phyloP scores from a whole-genome alignment of 2,888 invertebrate species.

The Cepaea hortensis region DNA sequence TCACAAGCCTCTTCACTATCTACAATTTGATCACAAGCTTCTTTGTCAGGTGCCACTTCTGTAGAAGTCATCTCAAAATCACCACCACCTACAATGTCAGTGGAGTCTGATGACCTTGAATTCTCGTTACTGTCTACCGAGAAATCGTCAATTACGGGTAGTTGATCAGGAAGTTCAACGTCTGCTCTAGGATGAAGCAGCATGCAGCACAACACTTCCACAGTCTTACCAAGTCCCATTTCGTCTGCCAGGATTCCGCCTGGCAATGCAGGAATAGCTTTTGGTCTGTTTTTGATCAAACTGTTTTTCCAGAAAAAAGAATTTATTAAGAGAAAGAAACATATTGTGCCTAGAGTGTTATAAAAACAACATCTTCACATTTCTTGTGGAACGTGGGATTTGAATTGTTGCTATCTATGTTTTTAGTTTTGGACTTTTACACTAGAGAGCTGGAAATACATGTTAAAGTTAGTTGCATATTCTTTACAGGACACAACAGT shows the following conservation, averaged over 20 bases:
- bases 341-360: too few species aligned
- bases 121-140: conserved; percentile 3
- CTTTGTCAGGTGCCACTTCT: not conserved
- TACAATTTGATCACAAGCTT: too few species aligned
- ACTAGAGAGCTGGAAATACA: too few species aligned
- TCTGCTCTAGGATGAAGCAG: conserved; percentile 78
- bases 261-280: conserved; percentile 73
- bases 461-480: too few species aligned
- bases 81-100: not conserved
- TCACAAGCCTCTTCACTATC: too few species aligned
- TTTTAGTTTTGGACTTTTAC: too few species aligned
- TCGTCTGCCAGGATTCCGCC: conserved; percentile 88
- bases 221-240: conserved; percentile 89
- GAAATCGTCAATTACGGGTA: conserved; percentile 43
- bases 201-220: conserved; percentile 84
- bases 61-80: not conserved
- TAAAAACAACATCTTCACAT: too few species aligned
- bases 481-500: too few species aligned
- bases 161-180: conserved; percentile 46
- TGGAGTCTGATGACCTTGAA: not conserved
- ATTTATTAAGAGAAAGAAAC: not conserved
- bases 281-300: conserved; percentile 75
- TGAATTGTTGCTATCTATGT: too few species aligned
- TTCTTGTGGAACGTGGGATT: too few species aligned
- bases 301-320: conserved; percentile 54